These are phyloP conservation scores for Nemoura dubitans DNA, from an alignment of 2,888 invertebrate species.

Conservation along the genomic window DNA sequence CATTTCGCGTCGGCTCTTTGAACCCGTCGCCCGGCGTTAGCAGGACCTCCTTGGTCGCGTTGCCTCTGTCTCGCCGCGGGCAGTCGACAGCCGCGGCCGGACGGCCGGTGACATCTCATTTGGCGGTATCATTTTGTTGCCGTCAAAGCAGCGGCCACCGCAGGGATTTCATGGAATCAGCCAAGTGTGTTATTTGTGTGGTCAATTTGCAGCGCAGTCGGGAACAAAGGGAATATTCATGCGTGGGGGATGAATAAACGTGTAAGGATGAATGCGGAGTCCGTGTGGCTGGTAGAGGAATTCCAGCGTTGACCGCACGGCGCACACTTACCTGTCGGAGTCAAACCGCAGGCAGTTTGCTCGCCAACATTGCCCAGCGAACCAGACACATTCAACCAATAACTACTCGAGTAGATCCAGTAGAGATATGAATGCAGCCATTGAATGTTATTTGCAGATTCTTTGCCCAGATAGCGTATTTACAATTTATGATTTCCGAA, in stretches of 20 bases:
- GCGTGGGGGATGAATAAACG: neutral
- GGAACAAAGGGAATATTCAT: conserved; percentile 18
- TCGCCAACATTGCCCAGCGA: no score
- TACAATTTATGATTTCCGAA: neutral
- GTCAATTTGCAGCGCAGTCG: neutral
- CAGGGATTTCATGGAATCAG: conserved; percentile 19
- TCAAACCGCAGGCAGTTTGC: no score
- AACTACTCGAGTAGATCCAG: no score
- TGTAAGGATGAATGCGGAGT: neutral
- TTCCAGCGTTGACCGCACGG: neutral
- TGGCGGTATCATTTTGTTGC: conserved; percentile 8
- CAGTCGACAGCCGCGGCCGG: neutral
- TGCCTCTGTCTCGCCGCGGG: no score
- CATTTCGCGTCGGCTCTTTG: neutral
- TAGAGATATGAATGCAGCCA: neutral
- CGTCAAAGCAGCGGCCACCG: conserved; percentile 18
- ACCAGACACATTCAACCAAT: no score
- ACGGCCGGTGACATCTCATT: neutral
- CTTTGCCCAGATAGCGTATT: neutral
- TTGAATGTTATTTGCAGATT: neutral
- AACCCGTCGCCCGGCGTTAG: neutral
- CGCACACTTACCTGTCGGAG: neutral
- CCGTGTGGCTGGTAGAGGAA: neutral
- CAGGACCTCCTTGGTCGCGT: no score
- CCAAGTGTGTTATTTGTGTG: conserved; percentile 1